phyloP scores from a whole-genome alignment of 2,888 invertebrate species.

The Torymus texanus region DNA sequence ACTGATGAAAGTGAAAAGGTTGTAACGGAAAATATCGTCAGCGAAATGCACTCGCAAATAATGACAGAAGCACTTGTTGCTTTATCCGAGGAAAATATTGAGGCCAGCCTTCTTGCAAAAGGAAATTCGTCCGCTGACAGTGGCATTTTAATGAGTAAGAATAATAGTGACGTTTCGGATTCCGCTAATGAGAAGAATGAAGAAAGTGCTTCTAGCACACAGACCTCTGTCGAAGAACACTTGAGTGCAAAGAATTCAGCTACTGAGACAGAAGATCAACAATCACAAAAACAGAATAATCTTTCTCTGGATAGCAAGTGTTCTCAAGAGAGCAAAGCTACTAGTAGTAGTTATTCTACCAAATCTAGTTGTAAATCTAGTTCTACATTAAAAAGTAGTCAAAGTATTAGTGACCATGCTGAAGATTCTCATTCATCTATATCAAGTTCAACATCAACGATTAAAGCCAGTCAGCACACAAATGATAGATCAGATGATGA shows the following conservation, averaged over 20 bases:
- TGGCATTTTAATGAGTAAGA: conserved; percentile 26
- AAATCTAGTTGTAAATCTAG: conserved; percentile 20
- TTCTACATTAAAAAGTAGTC: conserved; percentile 36
- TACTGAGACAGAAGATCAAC: neutral
- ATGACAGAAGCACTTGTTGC: conserved; percentile 37
- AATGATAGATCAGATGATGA: conserved; percentile 38
- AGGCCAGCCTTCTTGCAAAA: conserved; percentile 28
- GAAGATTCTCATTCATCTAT: conserved; percentile 31
- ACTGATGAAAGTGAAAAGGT: conserved; percentile 32
- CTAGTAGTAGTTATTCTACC: neutral
- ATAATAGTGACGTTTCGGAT: conserved; percentile 7
- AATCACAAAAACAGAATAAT: conserved; percentile 21
- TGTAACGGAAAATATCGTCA: neutral
- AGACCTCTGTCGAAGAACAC: neutral
- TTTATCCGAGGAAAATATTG: conserved; percentile 9
- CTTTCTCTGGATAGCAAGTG: conserved; percentile 13
- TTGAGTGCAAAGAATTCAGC: neutral
- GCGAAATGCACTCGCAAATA: conserved; percentile 19
- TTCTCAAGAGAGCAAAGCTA: conserved; percentile 36
- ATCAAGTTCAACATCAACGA: conserved; percentile 30
- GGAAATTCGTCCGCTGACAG: conserved; percentile 25
- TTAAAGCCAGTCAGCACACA: conserved; percentile 11
- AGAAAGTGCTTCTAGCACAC: neutral
- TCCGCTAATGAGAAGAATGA: neutral
- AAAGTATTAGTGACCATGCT: conserved; percentile 9